Evolutionary conservation across 2,113 vertebrate species (phyloP), one percentile per base, ranked within the genome.

Genomic region (Cottus gobio): DNA sequence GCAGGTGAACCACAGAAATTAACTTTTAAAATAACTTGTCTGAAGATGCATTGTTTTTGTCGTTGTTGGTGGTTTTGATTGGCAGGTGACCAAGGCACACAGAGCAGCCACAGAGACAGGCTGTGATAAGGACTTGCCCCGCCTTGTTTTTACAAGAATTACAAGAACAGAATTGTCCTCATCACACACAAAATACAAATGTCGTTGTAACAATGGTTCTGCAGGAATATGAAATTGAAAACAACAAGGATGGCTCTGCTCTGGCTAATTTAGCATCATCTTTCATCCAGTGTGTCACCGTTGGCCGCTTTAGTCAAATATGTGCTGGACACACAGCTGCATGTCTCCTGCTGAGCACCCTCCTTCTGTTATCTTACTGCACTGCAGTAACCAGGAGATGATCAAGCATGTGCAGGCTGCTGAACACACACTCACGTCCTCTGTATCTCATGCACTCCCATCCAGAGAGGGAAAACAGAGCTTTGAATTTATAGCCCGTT

Each of bases 401-500:
- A n/a, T n/a, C n/a, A n/a, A n/a, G n/a, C n/a, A n/a, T 42, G 0
- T 68, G 34, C 50, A 64, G n/a, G 7, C 44, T 69, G 78, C 72
- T 71, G 66, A 61, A 80, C 56, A 77, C 26, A 64, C 77, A 69
- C 42, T 66, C 24, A 39, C 1, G 71, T 15, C 44, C 24, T 34
- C 7, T 67, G 26, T 3, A 31, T 74, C 2, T 18, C 13, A 71
- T 12, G 6, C 50, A 48, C 30, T 70, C 46, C 72, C n/a, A 60
- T 4, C 71, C 34, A 56, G 2, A 37, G 50, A 67, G 18, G 20
- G n/a, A n/a, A n/a, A n/a, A n/a, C n/a, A n/a, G n/a, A n/a, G n/a
- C n/a, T n/a, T n/a, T n/a, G n/a, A 75, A 91, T 95, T 94, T 93
- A 85, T 80, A 62, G 82, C 89, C 92, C 85, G 71, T 88, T 92